Conservation (phyloP, 2,113 vertebrate species). For the Crotalus horridus region DNA sequence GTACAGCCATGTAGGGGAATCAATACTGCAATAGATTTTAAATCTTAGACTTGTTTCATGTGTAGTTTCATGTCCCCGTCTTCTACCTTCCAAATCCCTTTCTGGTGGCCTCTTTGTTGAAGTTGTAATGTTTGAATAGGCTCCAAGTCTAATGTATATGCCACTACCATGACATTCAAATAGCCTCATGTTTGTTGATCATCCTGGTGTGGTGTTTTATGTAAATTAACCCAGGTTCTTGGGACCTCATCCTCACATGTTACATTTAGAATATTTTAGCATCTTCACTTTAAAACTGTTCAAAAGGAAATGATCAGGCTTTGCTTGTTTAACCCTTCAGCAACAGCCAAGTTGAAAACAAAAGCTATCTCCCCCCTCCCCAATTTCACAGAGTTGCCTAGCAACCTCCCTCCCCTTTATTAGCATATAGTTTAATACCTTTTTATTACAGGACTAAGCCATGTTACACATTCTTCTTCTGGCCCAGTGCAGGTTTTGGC, state of each 20-base stretch:
- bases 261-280: neutral
- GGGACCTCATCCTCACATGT: neutral
- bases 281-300: constrained; percentile 6
- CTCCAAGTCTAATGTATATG: neutral
- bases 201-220: neutral
- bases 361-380: constrained; percentile 57
- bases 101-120: neutral
- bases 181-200: constrained; percentile 13
- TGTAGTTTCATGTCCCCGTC: neutral
- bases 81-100: neutral
- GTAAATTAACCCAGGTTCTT: constrained; percentile 10
- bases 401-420: constrained; percentile 63
- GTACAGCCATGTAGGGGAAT: neutral
- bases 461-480: neutral
- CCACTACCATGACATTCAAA: neutral
- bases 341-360: constrained; percentile 58
- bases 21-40: neutral
- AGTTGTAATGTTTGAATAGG: neutral
- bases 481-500: neutral
- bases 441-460: constrained; percentile 58
- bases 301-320: constrained; percentile 28
- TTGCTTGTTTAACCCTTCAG: constrained; percentile 62
- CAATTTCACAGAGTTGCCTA: constrained; percentile 51
- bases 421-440: constrained; percentile 67
- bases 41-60: neutral